Base-by-base conservation (phyloP, 2,888 invertebrate genomes). In the Bruchidius siliquastri region DNA sequence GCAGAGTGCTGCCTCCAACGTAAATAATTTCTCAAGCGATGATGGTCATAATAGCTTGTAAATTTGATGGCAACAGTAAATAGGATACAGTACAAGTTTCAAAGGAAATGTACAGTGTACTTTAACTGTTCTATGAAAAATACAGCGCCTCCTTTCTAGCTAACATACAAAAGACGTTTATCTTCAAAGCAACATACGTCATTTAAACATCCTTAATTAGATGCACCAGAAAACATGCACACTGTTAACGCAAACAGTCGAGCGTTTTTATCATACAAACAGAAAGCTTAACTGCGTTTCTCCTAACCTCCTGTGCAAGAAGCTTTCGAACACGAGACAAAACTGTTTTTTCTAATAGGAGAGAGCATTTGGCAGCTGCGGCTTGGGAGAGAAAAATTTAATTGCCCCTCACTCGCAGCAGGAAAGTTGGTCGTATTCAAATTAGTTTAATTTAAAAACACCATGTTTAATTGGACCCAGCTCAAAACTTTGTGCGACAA, bases 381-480 rank as follows among this genome's bases (percentile, higher is more conserved):
- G 49, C 49, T 49, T 18, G 49, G 49, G 49, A 49, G 49, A 49
- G 49, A 49, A 49, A 49, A 49, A 49, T 49, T 49, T 49, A 49
- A 49, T 49, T 49, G 49, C 49, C 49, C 49, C 49, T 49, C 49
- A 49, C 13, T 49, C 49, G 49, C 49, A 49, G 49, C 49, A 49
- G 6, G 18, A 49, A 49, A 49, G 49, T 49, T 49, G 49, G 49
- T 49, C 66, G 26, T n/a, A 71, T 68, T 71, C 73, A 73, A 75
- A 75, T 73, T 71, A 72, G 22, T 72, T 75, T 73, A 72, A 74
- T 74, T 74, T 72, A 71, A 73, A 76, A 74, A 74, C 69, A 72
- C 70, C 22, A 26, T 68, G 32, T 74, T 74, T 75, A 77, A 77
- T 77, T 74, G 72, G 75, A 74, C 66, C 70, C 69, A 67, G 72